phyloP scores from a whole-genome alignment of 1,140 invertebrate species.

The Cepaea nemoralis region DNA sequence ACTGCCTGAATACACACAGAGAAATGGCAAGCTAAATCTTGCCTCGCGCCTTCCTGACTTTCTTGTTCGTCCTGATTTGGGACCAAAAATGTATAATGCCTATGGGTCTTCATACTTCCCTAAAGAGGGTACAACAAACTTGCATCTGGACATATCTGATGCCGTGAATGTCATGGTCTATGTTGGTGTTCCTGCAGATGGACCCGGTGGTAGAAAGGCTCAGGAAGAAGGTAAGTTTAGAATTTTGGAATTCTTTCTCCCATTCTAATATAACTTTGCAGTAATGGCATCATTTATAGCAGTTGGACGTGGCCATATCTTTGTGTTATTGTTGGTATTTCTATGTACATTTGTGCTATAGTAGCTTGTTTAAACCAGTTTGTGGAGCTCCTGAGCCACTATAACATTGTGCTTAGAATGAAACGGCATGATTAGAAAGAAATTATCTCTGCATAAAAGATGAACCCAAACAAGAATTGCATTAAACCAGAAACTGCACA shows the following conservation, averaged over 20 bases:
- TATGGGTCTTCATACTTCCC: conserved; percentile 80
- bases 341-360: too few relatives aligned
- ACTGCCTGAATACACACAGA: conserved; percentile 89
- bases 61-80: conserved; percentile 94
- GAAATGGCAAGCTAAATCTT: conserved; percentile 89
- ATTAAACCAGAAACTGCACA: too few relatives aligned
- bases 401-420: too few relatives aligned
- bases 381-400: too few relatives aligned
- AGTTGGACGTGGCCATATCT: too few relatives aligned
- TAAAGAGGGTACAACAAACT: conserved; percentile 91
- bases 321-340: too few relatives aligned
- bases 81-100: conserved; percentile 98
- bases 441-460: too few relatives aligned
- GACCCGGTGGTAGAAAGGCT: conserved; percentile 75
- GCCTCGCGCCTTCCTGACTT: conserved; percentile 88
- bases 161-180: conserved; percentile 98
- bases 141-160: conserved; percentile 97
- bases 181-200: conserved; percentile 87
- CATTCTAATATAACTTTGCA: too few relatives aligned
- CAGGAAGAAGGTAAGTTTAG: conserved; percentile 61
- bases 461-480: too few relatives aligned
- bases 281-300: too few relatives aligned
- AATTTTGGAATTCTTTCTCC: not conserved
- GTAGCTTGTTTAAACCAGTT: too few relatives aligned
- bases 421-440: too few relatives aligned